Evolutionary conservation across 1,140 invertebrate species (phyloP).

Genomic region (Gryon sp.): DNA sequence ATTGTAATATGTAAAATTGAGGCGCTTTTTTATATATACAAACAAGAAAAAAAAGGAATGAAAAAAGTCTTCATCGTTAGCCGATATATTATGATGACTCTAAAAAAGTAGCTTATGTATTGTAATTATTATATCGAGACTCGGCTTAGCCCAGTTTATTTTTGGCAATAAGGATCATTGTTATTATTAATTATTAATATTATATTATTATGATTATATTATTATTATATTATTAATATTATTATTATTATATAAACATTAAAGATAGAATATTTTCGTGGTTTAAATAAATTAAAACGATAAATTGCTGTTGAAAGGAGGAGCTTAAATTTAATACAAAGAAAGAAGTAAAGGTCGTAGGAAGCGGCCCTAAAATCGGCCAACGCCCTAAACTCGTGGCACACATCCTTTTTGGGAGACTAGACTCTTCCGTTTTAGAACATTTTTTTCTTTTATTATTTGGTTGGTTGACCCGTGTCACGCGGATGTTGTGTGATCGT

Average conservation of each 20-base stretch:
- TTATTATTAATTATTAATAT: slow-evolving; percentile 61
- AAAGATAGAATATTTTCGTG: slow-evolving; percentile 60
- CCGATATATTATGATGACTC: slow-evolving; percentile 60
- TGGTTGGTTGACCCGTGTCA: slow-evolving; percentile 77
- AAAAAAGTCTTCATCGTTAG: slow-evolving; percentile 63
- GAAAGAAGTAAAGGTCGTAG: slow-evolving; percentile 57
- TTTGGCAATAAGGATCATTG: slow-evolving; percentile 65
- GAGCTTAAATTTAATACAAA: slow-evolving; percentile 46
- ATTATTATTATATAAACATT: slow-evolving; percentile 58
- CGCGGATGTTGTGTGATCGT: slow-evolving; percentile 77
- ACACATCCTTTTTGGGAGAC: slow-evolving; percentile 69
- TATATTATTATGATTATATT: slow-evolving; percentile 46
- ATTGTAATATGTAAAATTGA: slow-evolving; percentile 59
- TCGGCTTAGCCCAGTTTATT: slow-evolving; percentile 62
- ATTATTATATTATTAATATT: slow-evolving; percentile 46
- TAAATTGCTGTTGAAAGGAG: slow-evolving; percentile 57
- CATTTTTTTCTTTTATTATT: slow-evolving; percentile 65
- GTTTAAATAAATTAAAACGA: slow-evolving; percentile 51
- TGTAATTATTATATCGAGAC: slow-evolving; percentile 62
- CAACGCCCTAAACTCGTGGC: slow-evolving; percentile 71
- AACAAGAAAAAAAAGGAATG: too few species aligned
- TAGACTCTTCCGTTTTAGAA: slow-evolving; percentile 67
- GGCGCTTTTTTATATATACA: slow-evolving; percentile 61
- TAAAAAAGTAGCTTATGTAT: slow-evolving; percentile 62
- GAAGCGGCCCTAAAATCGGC: slow-evolving; percentile 66